Percentiles rank a stretch among this genome's conserved stretches.
Evolutionary conservation across 1,140 invertebrate genomes (phyloP).

Genomic region (Drosophila biarmipes): DNA sequence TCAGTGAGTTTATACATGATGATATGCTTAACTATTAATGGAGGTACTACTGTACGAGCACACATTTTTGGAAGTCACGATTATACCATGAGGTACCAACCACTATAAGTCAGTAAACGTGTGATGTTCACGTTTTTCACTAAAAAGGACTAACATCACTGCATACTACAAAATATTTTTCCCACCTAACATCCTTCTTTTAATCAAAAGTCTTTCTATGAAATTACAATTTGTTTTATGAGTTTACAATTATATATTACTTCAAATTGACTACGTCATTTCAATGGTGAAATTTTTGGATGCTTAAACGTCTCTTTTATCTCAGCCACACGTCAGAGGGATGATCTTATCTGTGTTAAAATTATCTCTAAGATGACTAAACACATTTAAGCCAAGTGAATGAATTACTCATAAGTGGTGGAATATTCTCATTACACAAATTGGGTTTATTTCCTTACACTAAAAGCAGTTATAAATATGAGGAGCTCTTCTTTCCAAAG

Average conservation of each 20-base stretch:
- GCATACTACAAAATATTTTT: no score
- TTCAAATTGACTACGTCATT: conserved; percentile 36
- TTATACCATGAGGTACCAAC: conserved; percentile 12
- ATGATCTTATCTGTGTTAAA: conserved; percentile 34
- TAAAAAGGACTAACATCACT: no score
- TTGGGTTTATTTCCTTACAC: conserved; percentile 26
- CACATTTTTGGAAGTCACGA: not conserved
- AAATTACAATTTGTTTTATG: not conserved
- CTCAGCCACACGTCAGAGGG: conserved; percentile 19
- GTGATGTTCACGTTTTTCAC: not conserved
- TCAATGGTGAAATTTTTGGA: conserved; percentile 41
- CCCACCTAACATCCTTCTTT: not conserved
- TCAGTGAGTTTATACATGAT: no score
- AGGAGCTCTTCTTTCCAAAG: conserved; percentile 1
- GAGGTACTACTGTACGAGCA: not conserved
- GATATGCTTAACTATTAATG: no score
- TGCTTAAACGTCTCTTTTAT: conserved; percentile 21
- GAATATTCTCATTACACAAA: conserved; percentile 18
- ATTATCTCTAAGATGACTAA: conserved; percentile 37
- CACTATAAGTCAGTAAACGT: not conserved
- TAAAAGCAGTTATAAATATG: conserved; percentile 41
- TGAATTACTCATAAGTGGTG: conserved; percentile 34
- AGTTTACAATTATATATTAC: not conserved
- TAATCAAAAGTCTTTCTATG: not conserved
- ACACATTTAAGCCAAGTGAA: conserved; percentile 30